Evolutionary conservation across 2,113 vertebrate genomes (phyloP), one percentile per base, ranked within the genome.

Genomic region (Chroicocephalus ridibundus): DNA sequence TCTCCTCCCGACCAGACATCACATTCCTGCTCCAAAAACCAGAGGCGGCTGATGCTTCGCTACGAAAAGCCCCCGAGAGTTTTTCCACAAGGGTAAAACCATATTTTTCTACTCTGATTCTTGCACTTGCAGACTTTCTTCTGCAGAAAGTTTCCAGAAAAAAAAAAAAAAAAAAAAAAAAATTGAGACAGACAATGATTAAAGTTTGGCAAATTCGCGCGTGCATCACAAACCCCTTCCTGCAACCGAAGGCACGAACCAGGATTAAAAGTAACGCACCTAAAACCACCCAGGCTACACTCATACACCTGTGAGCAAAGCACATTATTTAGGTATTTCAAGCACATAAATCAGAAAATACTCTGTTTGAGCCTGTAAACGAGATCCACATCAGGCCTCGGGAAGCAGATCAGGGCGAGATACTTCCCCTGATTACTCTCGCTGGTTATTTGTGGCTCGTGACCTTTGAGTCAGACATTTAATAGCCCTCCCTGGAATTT

Each of bases 381-480:
- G 9, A 86, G 84, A 55, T n/a, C 13, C 77, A 17, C 68, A n/a
- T 5, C 55, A 47, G 81, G 64, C 46, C 65, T 52, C 31, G 18
- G 86, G 83, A 79, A 22, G 78, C 10, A 5, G 69, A 42, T 27
- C 40, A 38, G 74, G 84, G 57, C 0, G 11, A 94, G 90, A 80
- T 54, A 17, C 69, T 69, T 88, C 81, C 94, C 55, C 72, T 7
- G 62, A 20, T 78, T 27, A 12, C 77, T 78, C 91, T 75, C 18
- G 4, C 69, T 47, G 84, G 7, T 69, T 93, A 47, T 84, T 90
- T 66, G 85, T 2, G 36, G 69, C 94, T 94, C 11, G 5, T 90
- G 94, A 93, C 90, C 93, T 93, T 94, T 81, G 88, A 94, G 88
- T 94, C 94, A 92, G 84, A 77, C 68, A 3, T 51, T 95, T 93